Evolutionary conservation across 2,888 invertebrate species (phyloP).

Genomic region (Halictus quadricinctus): DNA sequence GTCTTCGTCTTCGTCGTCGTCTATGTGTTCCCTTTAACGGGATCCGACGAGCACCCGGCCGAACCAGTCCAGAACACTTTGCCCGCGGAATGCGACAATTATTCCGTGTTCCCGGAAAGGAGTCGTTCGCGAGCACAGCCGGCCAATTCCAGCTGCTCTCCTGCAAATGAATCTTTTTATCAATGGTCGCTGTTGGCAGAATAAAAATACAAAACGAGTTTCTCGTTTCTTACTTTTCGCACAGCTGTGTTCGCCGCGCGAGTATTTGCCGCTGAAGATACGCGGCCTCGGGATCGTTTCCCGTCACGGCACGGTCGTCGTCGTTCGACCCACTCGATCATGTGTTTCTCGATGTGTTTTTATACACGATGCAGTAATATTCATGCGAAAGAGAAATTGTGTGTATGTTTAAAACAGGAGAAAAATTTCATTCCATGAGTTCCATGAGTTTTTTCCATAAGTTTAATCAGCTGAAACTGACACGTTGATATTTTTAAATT

Average conservation of each 20-base stretch:
- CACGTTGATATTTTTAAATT: no score
- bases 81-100: background rate
- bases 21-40: conserved; percentile 22
- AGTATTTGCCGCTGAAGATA: background rate
- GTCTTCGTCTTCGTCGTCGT: background rate
- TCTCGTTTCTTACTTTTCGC: background rate
- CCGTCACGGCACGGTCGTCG: background rate
- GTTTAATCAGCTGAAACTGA: no score
- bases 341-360: background rate
- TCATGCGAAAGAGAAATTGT: no score
- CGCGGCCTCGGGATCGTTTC: background rate
- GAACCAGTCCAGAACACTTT: background rate
- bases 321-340: background rate
- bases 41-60: background rate
- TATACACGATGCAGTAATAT: background rate
- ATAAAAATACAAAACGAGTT: background rate
- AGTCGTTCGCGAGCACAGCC: background rate
- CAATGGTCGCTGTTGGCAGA: background rate
- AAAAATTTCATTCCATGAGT: no score
- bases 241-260: background rate
- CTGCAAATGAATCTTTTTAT: background rate
- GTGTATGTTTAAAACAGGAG: no score
- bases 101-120: conserved; percentile 9
- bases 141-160: background rate
- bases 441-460: no score